Evolutionary conservation across 2,888 invertebrate species (phyloP), one percentile per base, ranked within the genome.

Genomic region (Archips xylosteana): DNA sequence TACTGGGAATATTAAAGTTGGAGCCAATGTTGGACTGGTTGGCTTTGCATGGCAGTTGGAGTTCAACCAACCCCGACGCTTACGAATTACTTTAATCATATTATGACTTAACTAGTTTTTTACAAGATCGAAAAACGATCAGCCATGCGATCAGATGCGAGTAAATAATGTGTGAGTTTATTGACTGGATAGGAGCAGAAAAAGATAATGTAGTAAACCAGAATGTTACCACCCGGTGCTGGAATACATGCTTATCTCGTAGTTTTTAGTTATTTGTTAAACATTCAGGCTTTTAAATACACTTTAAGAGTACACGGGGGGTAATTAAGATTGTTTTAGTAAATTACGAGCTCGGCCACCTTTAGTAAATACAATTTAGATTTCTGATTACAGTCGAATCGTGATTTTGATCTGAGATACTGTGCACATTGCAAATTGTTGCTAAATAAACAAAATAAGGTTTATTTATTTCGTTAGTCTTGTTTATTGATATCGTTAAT

Each of bases 21-120:
- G 62, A 42, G 32, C 66, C 45, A 61, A 36, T 54, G 49, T 73
- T 63, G 60, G 45, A 61, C 49, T 47, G 49, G n/a, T 42, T 61
- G 61, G 71, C 68, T 80, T 80, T 81, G 78, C 78, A 79, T 77
- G 78, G 77, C 76, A 78, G 76, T 75, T 61, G 75, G 68, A 74
- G 75, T 65, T 72, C 78, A 78, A 64, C 80, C 70, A 67, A 76
- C 74, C 78, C 75, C 70, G 71, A 76, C 78, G 75, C 68, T 75
- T 72, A 75, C 51, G 45, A 75, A 76, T 76, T 75, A 74, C 66
- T 65, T 71, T 71, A 70, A 78, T 78, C 77, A 77, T 75, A 66
- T 68, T 74, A 75, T 78, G 15, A 49, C 49, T 49, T 75, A 73
- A 71, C 70, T 54, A 51, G 69, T 65, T 61, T 70, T 67, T 65